A percentile compares a stretch with the other conserved stretches of the same genome.
Evolutionary conservation across 1,140 invertebrate species (phyloP).

Genomic region (Dolichoris vasculosae): DNA sequence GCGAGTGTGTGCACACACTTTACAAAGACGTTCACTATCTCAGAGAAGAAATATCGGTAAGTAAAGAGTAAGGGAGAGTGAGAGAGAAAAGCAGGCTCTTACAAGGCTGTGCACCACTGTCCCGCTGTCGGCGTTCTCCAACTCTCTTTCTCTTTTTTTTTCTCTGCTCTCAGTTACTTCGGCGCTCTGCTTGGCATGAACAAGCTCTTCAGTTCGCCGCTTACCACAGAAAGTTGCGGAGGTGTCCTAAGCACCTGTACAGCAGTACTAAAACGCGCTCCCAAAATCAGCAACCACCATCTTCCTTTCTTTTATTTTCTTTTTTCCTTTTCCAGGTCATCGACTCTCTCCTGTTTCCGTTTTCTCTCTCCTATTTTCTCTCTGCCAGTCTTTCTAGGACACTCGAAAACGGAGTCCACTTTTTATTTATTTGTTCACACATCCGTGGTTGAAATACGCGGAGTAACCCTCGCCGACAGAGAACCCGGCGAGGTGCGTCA

Average conservation of each 20-base stretch:
- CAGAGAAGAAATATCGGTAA: not conserved
- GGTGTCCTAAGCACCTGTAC: not conserved
- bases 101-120: conserved; percentile 11
- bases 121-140: not conserved
- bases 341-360: not conserved
- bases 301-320: not conserved
- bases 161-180: not conserved
- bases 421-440: too few relatives aligned
- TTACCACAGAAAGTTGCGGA: conserved; percentile 22
- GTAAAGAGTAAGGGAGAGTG: not conserved
- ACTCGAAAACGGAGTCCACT: not conserved
- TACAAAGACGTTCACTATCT: conserved; percentile 35
- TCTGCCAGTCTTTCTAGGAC: not conserved
- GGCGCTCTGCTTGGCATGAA: not conserved
- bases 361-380: not conserved
- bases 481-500: not conserved
- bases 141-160: conserved; percentile 9
- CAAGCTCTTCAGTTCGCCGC: conserved; percentile 28
- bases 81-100: not conserved
- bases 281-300: too few relatives aligned
- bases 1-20: not conserved
- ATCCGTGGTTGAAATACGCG: not conserved
- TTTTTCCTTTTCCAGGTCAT: not conserved
- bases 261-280: not conserved
- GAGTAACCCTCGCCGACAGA: not conserved